These are phyloP conservation scores for Idaea biselata DNA, from an alignment of 2,888 invertebrate genomes.

Conservation along the genomic window DNA sequence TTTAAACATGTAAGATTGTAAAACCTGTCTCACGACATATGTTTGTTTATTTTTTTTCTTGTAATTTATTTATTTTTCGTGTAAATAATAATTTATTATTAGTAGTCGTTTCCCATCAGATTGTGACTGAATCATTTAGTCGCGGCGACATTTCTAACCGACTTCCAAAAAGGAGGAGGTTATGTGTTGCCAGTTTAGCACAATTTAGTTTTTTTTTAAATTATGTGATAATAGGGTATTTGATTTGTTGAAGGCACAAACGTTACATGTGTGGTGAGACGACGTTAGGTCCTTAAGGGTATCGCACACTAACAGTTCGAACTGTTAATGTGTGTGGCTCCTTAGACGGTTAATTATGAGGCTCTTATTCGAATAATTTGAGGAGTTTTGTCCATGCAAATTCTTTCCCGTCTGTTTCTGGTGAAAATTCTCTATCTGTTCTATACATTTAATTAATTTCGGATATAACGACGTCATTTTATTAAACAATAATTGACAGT, in stretches of 20 bases:
- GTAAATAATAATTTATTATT: conserved; percentile 29
- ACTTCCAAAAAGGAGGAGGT: too few species aligned
- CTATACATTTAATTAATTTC: too few species aligned
- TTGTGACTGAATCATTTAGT: conserved; percentile 50
- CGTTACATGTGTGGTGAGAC: conserved; percentile 81
- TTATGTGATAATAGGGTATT: conserved; percentile 75
- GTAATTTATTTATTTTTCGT: conserved; percentile 52
- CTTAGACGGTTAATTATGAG: conserved; percentile 22
- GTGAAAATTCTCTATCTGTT: too few species aligned
- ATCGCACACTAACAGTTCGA: too few species aligned
- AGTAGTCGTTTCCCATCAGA: conserved; percentile 76
- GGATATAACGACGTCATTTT: too few species aligned
- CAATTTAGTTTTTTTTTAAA: conserved; percentile 66
- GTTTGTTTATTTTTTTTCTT: conserved; percentile 59
- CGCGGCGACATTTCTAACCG: conserved; percentile 41
- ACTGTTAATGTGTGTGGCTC: too few species aligned
- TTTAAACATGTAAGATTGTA: conserved; percentile 33
- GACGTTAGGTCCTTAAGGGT: conserved; percentile 58
- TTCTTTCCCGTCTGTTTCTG: not conserved
- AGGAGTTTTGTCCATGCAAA: not conserved
- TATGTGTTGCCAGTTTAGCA: conserved; percentile 60
- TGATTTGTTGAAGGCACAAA: conserved; percentile 41
- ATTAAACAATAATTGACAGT: too few species aligned
- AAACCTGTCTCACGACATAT: conserved; percentile 78
- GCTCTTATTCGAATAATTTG: not conserved